These are phyloP conservation scores for Cladopsammia gracilis DNA, from an alignment of 64 coral and sea anemone genomes.

Conservation along the genomic window DNA sequence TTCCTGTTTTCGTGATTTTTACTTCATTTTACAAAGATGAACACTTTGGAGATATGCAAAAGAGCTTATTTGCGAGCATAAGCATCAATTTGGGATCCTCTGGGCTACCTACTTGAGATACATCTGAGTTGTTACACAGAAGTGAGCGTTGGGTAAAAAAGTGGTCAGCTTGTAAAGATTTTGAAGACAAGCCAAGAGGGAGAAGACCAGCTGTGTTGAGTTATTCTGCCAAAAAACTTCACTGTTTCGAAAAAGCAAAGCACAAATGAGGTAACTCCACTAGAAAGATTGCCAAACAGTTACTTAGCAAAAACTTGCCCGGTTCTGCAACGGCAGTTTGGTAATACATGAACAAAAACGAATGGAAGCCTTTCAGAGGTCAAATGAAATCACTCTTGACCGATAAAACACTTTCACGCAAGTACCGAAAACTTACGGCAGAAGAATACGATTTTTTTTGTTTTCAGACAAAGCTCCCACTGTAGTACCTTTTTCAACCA, in stretches of 20 bases:
- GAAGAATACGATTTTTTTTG: not conserved
- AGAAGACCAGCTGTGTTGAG: not conserved
- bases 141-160: not conserved
- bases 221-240: not conserved
- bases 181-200: not conserved
- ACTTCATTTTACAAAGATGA: not conserved
- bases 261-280: too few species aligned
- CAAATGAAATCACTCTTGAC: not conserved
- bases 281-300: not conserved
- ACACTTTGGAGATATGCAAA: not conserved
- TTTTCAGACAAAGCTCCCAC: not conserved
- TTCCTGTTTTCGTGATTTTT: not conserved
- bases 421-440: not conserved
- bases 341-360: not conserved
- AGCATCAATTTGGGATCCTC: too few species aligned
- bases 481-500: too few species aligned
- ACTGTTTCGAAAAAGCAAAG: not conserved
- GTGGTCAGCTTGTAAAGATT: too few species aligned
- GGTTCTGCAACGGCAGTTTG: too few species aligned
- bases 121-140: not conserved
- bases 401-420: not conserved
- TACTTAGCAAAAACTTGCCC: not conserved
- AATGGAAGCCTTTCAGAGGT: not conserved
- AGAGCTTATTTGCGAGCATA: not conserved
- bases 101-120: too few species aligned